Evolutionary conservation across 92 coral and sea anemone genomes (phyloP).

Genomic region (Pocillopora meandrina): DNA sequence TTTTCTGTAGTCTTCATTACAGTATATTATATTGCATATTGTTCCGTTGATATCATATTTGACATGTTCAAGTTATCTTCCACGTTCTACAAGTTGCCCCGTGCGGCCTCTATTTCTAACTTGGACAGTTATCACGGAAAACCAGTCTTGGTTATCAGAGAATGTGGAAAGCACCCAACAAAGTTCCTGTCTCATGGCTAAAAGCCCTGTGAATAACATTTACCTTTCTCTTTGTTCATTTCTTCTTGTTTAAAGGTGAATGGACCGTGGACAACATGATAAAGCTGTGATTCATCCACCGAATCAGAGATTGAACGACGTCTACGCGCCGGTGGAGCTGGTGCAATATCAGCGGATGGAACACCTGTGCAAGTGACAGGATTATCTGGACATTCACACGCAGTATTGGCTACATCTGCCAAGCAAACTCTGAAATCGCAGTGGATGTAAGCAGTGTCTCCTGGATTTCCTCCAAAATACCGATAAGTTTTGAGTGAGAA

Average conservation of each 20-base stretch:
- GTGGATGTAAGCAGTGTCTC: neutral
- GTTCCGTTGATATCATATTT: too few relatives aligned
- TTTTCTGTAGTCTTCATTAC: too few relatives aligned
- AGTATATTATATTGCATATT: too few relatives aligned
- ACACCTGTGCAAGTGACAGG: neutral
- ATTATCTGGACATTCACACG: neutral
- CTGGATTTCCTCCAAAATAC: neutral
- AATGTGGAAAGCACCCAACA: too few relatives aligned
- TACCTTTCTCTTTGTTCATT: neutral
- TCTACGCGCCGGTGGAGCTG: neutral
- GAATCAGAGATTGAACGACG: neutral
- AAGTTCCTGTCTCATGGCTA: too few relatives aligned
- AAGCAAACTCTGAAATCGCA: conserved; percentile 7
- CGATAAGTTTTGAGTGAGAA: neutral
- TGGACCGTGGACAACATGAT: neutral
- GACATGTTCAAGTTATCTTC: too few relatives aligned
- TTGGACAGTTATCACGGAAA: too few relatives aligned
- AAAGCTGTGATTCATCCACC: neutral
- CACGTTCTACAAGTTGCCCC: too few relatives aligned
- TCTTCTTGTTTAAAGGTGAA: neutral
- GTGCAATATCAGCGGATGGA: too few relatives aligned
- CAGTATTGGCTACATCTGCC: neutral
- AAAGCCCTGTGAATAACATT: too few relatives aligned
- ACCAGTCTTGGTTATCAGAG: too few relatives aligned
- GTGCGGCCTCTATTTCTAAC: too few relatives aligned